Percentiles rank a stretch among this genome's conserved stretches.
These are phyloP conservation scores for Unio delphinus DNA, from an alignment of 2,888 invertebrate genomes.

Conservation along the genomic window DNA sequence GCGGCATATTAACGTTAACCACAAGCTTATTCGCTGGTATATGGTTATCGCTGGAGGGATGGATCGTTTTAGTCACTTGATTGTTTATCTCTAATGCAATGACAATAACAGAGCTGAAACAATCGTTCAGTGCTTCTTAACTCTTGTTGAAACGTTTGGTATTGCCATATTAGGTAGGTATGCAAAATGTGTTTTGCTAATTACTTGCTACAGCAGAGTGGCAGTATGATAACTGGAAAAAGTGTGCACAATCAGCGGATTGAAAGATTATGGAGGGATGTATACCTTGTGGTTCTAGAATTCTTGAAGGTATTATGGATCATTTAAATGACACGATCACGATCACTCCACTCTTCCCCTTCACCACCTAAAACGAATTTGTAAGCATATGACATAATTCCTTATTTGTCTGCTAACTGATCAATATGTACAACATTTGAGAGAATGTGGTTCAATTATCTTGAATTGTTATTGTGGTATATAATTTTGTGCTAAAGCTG, in stretches of 20 bases:
- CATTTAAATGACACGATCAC: too few species aligned
- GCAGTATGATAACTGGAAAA: conserved; percentile 15
- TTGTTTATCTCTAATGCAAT: conserved; percentile 7
- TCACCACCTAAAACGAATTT: too few species aligned
- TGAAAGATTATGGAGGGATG: conserved; percentile 32
- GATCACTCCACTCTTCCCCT: too few species aligned
- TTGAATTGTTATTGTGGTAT: too few species aligned
- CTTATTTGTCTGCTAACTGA: too few species aligned
- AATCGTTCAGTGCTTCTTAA: conserved; percentile 11
- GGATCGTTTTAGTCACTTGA: not conserved
- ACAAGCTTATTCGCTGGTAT: conserved; percentile 28
- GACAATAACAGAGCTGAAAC: conserved; percentile 25
- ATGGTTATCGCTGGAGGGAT: conserved; percentile 22
- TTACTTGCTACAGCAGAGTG: conserved; percentile 5
- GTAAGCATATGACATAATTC: too few species aligned
- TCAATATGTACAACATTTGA: too few species aligned
- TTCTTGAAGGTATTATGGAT: conserved; percentile 20
- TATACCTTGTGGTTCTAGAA: conserved; percentile 23
- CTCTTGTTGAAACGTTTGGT: conserved; percentile 9
- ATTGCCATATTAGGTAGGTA: conserved; percentile 12
- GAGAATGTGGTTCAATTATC: too few species aligned
- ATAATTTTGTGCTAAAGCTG: too few species aligned
- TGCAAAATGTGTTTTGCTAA: conserved; percentile 26
- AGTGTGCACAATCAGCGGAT: conserved; percentile 24
- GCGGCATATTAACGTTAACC: conserved; percentile 28